Base-by-base conservation (phyloP, 2,113 vertebrate genomes). In the Rhea pennata region DNA sequence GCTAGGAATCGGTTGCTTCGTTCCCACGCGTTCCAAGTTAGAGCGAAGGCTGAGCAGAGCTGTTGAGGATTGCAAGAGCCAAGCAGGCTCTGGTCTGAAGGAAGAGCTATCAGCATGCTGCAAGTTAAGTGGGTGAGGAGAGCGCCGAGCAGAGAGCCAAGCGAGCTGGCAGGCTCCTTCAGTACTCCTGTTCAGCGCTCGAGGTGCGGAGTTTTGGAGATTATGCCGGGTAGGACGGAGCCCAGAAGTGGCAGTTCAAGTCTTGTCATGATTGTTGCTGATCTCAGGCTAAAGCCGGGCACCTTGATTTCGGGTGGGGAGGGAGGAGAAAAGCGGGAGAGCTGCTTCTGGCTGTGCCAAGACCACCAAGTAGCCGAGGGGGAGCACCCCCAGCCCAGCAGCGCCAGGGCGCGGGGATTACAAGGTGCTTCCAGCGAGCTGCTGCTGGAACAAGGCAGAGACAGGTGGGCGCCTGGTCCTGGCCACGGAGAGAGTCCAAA, bases 401-500 rank as follows among this genome's bases (percentile, higher is more conserved):
- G 44, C 58, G 78, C 81, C 82, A 50, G 50, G 42, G 40, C 84
- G 82, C 44, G 76, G 88, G 39, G 48, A 24, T 59, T 40, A 46
- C 76, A 22, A 9, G 13, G 46, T 80, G 46, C 64, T 77, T 84
- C 81, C 62, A 66, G 64, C 4, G 1, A 93, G 91, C 85, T 86
- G 67, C 86, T 92, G 80, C 40, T 62, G 91, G 87, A 93, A 90
- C 91, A 94, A 97, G 92, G 81, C 59, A 73, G 44, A 90, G 78
- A 91, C 87, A 94, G 82, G 92, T 85, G 69, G 29, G 53, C 21
- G 0, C 69, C 78, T 90, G 90, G 19, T 90, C 31, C 82, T 1
- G 8, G 95, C 80, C n/a, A 33, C 24, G 75, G 80, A 87, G 82
- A 90, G 95, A 96, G 97, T 98, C 97, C 97, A 95, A 97, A 95